phyloP scores from a whole-genome alignment of 2,113 vertebrate species.

The Equus przewalskii region DNA sequence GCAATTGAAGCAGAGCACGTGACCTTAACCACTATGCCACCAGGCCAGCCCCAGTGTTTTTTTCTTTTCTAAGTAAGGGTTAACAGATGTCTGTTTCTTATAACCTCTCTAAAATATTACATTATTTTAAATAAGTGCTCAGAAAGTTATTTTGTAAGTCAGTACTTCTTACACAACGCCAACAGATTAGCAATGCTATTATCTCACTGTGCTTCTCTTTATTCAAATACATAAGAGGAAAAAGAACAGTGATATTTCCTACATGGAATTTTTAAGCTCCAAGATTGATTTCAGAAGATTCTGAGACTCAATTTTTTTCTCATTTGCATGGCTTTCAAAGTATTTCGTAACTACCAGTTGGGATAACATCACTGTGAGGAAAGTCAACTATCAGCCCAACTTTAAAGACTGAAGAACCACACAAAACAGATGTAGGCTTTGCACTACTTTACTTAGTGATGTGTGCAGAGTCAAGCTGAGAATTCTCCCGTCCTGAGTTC shows the following conservation, averaged over 20 bases:
- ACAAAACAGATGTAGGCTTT: background rate
- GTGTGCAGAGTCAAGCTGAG: background rate
- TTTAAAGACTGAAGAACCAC: background rate
- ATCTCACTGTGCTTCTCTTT: background rate
- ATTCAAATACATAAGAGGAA: background rate
- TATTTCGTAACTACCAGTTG: background rate
- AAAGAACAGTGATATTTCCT: background rate
- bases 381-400: background rate
- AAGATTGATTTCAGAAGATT: background rate
- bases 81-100: background rate
- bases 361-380: background rate
- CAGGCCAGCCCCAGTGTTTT: no score
- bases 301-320: background rate
- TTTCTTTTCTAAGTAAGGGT: background rate
- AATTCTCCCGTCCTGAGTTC: background rate
- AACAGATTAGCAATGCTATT: background rate
- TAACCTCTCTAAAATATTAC: slow-evolving; percentile 35
- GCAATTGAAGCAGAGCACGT: no score
- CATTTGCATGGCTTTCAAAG: background rate
- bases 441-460: background rate
- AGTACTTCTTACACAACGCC: background rate
- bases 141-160: background rate
- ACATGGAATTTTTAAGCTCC: background rate
- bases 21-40: no score
- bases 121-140: slow-evolving; percentile 4